These are phyloP conservation scores for Pseudopleuronectes americanus DNA, from an alignment of 2,797 vertebrate species.

Conservation along the genomic window DNA sequence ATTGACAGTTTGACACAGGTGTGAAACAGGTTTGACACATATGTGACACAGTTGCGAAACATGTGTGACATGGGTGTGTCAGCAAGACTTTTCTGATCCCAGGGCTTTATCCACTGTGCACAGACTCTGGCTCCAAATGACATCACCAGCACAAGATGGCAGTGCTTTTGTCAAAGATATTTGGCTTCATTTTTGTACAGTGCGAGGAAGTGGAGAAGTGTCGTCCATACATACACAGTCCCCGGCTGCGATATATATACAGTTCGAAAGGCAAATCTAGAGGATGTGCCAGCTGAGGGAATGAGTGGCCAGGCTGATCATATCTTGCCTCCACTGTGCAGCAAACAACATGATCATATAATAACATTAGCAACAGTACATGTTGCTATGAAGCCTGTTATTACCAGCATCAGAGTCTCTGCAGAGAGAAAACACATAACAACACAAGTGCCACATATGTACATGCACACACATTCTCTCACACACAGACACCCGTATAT, in stretches of 20 bases:
- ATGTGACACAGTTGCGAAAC: no score
- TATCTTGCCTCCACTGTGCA: background rate
- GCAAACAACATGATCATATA: slow-evolving; percentile 9
- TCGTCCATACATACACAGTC: background rate
- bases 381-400: slow-evolving; percentile 15
- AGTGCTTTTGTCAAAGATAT: background rate
- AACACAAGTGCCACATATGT: background rate
- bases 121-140: no score
- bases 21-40: no score
- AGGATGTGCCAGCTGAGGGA: background rate
- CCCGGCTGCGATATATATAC: background rate
- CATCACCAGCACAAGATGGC: no score
- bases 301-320: slow-evolving; percentile 2
- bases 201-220: background rate
- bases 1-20: no score
- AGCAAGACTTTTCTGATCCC: no score
- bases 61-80: no score
- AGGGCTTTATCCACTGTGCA: no score
- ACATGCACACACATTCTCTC: background rate
- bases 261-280: slow-evolving; percentile 6
- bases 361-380: slow-evolving; percentile 13
- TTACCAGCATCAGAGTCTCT: slow-evolving; percentile 9
- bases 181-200: background rate
- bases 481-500: background rate
- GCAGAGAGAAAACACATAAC: slow-evolving; percentile 6